A percentile compares a stretch with the other conserved stretches of the same genome.
Evolutionary conservation across 2,888 invertebrate species (phyloP).

Genomic region (Clusia tigrina): DNA sequence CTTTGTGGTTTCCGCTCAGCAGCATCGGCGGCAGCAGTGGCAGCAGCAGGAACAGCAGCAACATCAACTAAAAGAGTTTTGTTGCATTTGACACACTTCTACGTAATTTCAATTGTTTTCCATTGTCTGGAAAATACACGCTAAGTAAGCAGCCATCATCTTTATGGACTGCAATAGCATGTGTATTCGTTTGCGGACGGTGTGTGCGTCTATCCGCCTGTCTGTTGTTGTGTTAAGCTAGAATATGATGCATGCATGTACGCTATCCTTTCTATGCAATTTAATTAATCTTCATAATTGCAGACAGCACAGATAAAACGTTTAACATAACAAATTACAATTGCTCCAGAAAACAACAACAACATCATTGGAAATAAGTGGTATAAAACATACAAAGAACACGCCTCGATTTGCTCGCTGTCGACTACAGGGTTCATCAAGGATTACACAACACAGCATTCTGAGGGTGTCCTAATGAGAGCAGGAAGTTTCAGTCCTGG

Average conservation of each 20-base stretch:
- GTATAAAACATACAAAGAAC: too few relatives aligned
- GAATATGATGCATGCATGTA: slow-evolving; percentile 1
- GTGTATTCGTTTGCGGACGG: too few relatives aligned
- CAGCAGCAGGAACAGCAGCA: too few relatives aligned
- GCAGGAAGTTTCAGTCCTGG: too few relatives aligned
- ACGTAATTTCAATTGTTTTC: neutral
- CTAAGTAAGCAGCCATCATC: too few relatives aligned
- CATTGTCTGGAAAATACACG: too few relatives aligned
- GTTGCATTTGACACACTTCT: too few relatives aligned
- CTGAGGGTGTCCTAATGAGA: too few relatives aligned
- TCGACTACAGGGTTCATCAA: neutral
- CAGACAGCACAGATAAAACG: neutral
- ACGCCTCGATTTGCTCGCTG: neutral
- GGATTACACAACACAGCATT: neutral
- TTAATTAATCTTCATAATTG: slow-evolving; percentile 32
- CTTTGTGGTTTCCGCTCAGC: too few relatives aligned
- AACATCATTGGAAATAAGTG: neutral
- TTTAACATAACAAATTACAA: neutral
- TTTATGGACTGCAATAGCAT: too few relatives aligned
- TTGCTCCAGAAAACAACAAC: neutral
- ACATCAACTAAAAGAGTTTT: too few relatives aligned
- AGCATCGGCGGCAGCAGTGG: too few relatives aligned
- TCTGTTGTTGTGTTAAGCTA: neutral
- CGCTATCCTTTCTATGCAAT: slow-evolving; percentile 3
- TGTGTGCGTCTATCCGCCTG: neutral